These are phyloP conservation scores for Drosophila prolongata DNA, from an alignment of 2,888 invertebrate genomes.

Conservation along the genomic window DNA sequence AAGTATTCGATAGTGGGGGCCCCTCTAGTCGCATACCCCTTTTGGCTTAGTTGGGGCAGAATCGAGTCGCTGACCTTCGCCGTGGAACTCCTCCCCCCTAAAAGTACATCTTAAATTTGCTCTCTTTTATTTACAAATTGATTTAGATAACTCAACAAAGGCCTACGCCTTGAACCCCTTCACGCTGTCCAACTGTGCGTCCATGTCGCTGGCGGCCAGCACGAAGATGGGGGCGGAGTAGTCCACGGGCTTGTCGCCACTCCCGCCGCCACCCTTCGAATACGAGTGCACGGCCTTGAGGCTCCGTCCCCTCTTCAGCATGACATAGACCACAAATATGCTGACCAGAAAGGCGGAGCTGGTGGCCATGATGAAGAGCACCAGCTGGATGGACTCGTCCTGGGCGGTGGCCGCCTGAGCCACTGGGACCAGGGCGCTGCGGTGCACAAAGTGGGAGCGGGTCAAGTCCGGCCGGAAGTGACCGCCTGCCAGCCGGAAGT, in stretches of 20 bases:
- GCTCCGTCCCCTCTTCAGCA: conserved; percentile 88
- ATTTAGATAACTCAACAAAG: conserved; percentile 61
- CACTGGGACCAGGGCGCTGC: conserved; percentile 64
- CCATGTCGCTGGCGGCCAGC: conserved; percentile 74
- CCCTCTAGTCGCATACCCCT: conserved; percentile 23
- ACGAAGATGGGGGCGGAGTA: conserved; percentile 84
- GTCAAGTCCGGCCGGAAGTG: conserved; percentile 87
- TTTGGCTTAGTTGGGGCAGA: conserved; percentile 38
- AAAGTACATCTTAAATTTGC: conserved; percentile 36
- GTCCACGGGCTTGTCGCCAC: conserved; percentile 80
- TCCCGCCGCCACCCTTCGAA: conserved; percentile 56
- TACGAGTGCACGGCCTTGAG: conserved; percentile 61
- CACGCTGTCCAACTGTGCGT: conserved; percentile 67
- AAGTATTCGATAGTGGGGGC: conserved; percentile 32
- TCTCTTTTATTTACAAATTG: conserved; percentile 68
- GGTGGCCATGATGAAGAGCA: conserved; percentile 90
- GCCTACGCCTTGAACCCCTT: conserved; percentile 66
- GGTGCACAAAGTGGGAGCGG: conserved; percentile 87
- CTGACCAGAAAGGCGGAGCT: conserved; percentile 92
- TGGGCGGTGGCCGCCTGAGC: conserved; percentile 83
- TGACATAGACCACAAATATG: conserved; percentile 90
- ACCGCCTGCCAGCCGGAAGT: conserved; percentile 77
- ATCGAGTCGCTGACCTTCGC: not conserved
- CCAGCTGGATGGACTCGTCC: conserved; percentile 88
- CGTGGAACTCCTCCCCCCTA: conserved; percentile 22